A percentile compares a stretch with the other conserved stretches of the same genome.
These are phyloP conservation scores for Ophion obscuratus DNA, from an alignment of 2,888 invertebrate genomes.

Conservation along the genomic window DNA sequence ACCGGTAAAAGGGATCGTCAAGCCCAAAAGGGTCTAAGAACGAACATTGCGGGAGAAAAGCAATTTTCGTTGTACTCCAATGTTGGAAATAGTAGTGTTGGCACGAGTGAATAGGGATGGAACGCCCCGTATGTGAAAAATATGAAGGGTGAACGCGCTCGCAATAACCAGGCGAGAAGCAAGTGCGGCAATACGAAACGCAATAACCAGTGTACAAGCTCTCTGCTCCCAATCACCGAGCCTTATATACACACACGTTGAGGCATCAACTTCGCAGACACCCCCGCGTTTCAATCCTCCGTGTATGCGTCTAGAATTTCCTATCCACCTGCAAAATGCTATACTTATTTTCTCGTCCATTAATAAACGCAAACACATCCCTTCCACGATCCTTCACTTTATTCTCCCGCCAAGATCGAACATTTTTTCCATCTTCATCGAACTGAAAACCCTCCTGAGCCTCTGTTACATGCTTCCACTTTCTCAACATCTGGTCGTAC, in stretches of 20 bases:
- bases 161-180: constrained; percentile 46
- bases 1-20: no score
- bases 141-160: constrained; percentile 42
- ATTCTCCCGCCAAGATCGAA: background rate
- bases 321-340: constrained; percentile 30
- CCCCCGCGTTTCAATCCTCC: constrained; percentile 26
- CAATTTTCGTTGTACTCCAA: no score
- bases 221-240: constrained; percentile 24
- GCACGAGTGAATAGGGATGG: no score
- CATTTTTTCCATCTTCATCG: background rate
- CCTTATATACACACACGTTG: constrained; percentile 19
- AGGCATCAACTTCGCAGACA: constrained; percentile 22
- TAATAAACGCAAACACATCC: constrained; percentile 51
- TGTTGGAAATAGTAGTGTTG: no score
- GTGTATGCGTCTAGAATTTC: background rate
- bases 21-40: no score
- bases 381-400: constrained; percentile 29
- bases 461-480: background rate
- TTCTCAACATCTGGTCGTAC: background rate
- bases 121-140: constrained; percentile 2
- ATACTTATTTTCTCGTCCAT: constrained; percentile 50
- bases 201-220: constrained; percentile 61
- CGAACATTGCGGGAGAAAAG: no score
- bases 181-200: constrained; percentile 45
- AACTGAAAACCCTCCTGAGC: constrained; percentile 18